Evolutionary conservation across 37 sponge, comb jelly and placozoan species (phyloP).

Genomic region (Aphrocallistes beatrix): DNA sequence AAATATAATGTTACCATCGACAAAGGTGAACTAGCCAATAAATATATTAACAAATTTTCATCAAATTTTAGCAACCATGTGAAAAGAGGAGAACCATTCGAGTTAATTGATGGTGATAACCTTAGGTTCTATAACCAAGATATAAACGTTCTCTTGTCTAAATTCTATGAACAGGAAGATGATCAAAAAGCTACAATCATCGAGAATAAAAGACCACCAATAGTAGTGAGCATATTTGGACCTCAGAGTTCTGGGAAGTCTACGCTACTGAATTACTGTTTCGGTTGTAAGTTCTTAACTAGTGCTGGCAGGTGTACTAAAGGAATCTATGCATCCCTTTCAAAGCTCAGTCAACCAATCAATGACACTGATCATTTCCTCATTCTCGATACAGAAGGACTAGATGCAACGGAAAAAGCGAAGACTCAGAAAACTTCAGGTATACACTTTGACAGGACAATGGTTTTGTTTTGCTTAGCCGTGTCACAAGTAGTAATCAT

Average conservation of each 20-base stretch:
- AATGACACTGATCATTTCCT: no score
- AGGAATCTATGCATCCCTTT: neutral
- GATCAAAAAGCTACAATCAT: no score
- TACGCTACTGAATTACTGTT: neutral
- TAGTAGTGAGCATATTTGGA: neutral
- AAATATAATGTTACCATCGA: no score
- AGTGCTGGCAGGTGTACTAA: neutral
- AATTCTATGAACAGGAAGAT: neutral
- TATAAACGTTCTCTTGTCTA: neutral
- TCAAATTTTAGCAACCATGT: neutral
- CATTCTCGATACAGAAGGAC: no score
- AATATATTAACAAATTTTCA: neutral
- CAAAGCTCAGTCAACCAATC: no score
- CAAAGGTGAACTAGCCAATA: neutral
- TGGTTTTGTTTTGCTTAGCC: no score
- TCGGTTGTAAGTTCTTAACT: neutral
- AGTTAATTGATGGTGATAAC: neutral
- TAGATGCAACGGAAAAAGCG: no score
- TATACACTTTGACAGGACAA: no score
- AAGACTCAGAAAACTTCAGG: no score
- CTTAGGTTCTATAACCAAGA: neutral
- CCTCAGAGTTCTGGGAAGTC: constrained; percentile 8
- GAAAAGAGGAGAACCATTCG: neutral
- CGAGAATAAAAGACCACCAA: neutral
- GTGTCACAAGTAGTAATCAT: no score